These are phyloP conservation scores for Neoitamus cyanurus DNA, from an alignment of 2,888 invertebrate genomes.

Conservation along the genomic window DNA sequence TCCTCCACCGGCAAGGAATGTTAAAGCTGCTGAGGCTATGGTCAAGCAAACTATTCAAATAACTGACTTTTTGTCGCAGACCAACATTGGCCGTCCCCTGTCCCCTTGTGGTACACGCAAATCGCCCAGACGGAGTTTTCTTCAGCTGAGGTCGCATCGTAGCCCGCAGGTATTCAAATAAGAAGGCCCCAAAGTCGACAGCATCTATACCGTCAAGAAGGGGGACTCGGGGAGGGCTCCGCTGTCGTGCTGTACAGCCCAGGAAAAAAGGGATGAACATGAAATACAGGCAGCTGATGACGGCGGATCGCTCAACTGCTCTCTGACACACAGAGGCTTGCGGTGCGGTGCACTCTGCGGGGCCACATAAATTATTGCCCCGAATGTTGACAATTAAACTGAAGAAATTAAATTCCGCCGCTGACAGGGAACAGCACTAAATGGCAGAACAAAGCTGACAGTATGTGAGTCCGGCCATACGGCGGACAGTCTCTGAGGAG, in stretches of 20 bases:
- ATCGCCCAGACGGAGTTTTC: background rate
- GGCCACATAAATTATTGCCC: slow-evolving; percentile 33
- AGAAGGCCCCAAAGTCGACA: slow-evolving; percentile 7
- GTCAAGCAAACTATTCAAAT: background rate
- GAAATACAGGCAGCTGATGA: slow-evolving; percentile 17
- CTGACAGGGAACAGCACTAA: slow-evolving; percentile 32
- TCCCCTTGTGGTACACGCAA: background rate
- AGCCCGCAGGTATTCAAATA: slow-evolving; percentile 22
- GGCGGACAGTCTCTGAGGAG: background rate
- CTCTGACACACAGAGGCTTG: background rate
- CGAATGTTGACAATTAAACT: slow-evolving; percentile 46
- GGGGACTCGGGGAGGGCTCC: background rate
- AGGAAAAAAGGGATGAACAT: slow-evolving; percentile 9
- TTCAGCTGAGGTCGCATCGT: background rate
- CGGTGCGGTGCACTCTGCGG: background rate
- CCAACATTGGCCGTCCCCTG: background rate
- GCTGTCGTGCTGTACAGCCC: background rate
- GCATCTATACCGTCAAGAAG: background rate
- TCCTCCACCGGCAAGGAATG: background rate
- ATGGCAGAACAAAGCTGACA: slow-evolving; percentile 43
- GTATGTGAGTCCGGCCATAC: background rate
- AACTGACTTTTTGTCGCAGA: slow-evolving; percentile 44
- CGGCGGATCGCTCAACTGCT: slow-evolving; percentile 5
- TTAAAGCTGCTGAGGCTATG: background rate
- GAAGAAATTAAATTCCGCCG: slow-evolving; percentile 31